These are phyloP conservation scores for Homarus gammarus DNA, from an alignment of 2,888 invertebrate species.

Conservation along the genomic window DNA sequence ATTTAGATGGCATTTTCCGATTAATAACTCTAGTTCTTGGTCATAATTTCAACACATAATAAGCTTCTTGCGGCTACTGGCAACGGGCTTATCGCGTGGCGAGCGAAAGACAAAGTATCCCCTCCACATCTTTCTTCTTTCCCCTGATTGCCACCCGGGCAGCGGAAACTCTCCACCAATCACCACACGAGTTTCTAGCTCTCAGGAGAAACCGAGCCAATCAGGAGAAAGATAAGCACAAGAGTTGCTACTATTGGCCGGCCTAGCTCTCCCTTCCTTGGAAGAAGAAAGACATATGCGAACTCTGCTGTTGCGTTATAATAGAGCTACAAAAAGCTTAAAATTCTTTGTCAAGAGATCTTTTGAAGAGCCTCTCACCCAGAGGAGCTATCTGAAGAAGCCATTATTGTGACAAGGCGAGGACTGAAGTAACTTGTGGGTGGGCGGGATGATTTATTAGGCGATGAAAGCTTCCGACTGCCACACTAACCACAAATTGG, in stretches of 20 bases:
- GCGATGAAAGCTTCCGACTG: conserved; percentile 70
- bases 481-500: conserved; percentile 69
- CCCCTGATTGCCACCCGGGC: conserved; percentile 61
- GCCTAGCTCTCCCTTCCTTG: not conserved
- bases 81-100: conserved; percentile 15
- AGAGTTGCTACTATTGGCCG: conserved; percentile 72
- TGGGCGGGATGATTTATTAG: conserved; percentile 68
- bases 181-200: conserved; percentile 45
- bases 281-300: conserved; percentile 43
- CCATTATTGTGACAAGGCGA: conserved; percentile 71
- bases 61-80: not conserved
- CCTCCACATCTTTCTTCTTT: conserved; percentile 49
- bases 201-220: conserved; percentile 69
- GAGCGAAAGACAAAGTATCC: conserved; percentile 55
- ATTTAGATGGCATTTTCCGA: not conserved
- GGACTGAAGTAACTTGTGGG: conserved; percentile 70
- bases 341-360: conserved; percentile 13
- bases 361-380: conserved; percentile 40
- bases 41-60: not conserved
- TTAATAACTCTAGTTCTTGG: not conserved
- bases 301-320: not conserved
- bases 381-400: conserved; percentile 57
- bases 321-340: conserved; percentile 19
- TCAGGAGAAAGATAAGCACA: conserved; percentile 66
- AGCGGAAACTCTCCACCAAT: conserved; percentile 64